Percentiles rank a stretch among this genome's conserved stretches.
Evolutionary conservation across 1,140 invertebrate species (phyloP).

Genomic region (Neodiprion pinetum): DNA sequence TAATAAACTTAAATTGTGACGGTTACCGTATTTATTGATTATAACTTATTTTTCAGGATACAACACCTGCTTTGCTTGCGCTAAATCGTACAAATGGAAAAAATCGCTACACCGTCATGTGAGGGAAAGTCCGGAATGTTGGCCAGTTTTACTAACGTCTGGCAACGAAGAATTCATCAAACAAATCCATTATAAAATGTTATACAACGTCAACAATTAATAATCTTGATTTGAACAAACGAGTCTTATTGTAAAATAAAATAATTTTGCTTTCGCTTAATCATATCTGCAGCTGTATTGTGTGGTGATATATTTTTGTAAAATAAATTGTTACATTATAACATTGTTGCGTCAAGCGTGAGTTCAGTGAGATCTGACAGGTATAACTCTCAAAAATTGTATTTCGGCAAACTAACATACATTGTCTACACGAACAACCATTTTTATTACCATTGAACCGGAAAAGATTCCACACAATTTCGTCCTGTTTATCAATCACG

Average conservation of each 20-base stretch:
- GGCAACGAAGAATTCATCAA: slow-evolving; percentile 54
- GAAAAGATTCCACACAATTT: neutral
- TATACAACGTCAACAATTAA: slow-evolving; percentile 42
- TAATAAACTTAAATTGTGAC: neutral
- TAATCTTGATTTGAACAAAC: slow-evolving; percentile 8
- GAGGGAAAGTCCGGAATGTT: slow-evolving; percentile 55
- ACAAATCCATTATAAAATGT: slow-evolving; percentile 57
- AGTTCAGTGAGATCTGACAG: no score
- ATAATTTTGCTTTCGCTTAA: slow-evolving; percentile 26
- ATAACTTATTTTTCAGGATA: slow-evolving; percentile 48
- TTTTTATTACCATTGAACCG: neutral
- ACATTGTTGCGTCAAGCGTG: neutral
- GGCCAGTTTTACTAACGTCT: slow-evolving; percentile 54
- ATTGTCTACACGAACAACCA: no score
- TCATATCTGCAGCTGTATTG: neutral
- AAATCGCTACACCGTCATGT: slow-evolving; percentile 64
- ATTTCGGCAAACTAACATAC: no score
- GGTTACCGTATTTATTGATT: neutral
- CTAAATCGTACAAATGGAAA: slow-evolving; percentile 62
- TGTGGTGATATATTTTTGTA: slow-evolving; percentile 32
- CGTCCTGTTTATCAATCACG: neutral
- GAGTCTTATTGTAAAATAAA: slow-evolving; percentile 5
- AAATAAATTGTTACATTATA: slow-evolving; percentile 36
- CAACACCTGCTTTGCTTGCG: slow-evolving; percentile 59
- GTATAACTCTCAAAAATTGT: no score